Evolutionary conservation across 2,113 vertebrate species (phyloP), one percentile per base, ranked within the genome.

Genomic region (Ceyx melanurus): DNA sequence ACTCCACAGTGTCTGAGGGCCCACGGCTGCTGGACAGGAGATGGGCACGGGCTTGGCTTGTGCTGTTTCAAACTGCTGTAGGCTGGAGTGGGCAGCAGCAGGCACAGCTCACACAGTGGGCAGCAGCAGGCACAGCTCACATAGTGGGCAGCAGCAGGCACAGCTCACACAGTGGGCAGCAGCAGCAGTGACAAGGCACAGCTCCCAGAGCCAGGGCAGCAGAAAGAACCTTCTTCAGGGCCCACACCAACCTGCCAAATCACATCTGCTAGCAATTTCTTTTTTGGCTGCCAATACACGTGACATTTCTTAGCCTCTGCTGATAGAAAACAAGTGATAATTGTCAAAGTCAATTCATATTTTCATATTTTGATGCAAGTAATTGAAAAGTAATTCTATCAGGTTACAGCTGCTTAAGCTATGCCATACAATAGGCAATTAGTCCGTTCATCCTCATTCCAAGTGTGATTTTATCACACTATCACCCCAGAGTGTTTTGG

Each of bases 321-420:
- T 88, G 90, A 94, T 88, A 81, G 29, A 91, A 80, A 95, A 62
- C 77, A 90, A 95, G 86, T 54, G 58, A 87, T 90, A 95, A 95
- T 82, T 90, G 90, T 82, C 92, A 70, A 80, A 94, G 57, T 13
- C 83, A 82, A 95, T 90, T 86, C 92, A 84, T 92, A 94, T 26
- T 86, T 87, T 83, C 86, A 70, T 75, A 82, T 86, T 93, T 84
- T 43, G 54, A 94, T 56, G 64, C 50, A 96, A 94, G 75, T 42
- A 91, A 92, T 95, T 89, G 84, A 73, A 87, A 95, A 90, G 81
- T 57, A 93, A 94, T 93, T 95, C 43, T 84, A 92, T 70, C 65
- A 66, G 57, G 83, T 81, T 95, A 88, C 88, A 81, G 93, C 84
- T 94, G 68, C 78, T 90, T 78, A 90, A 95, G 79, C 61, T 91